Evolutionary conservation across 2,888 invertebrate genomes (phyloP).

Genomic region (Epirrhoe tristata): DNA sequence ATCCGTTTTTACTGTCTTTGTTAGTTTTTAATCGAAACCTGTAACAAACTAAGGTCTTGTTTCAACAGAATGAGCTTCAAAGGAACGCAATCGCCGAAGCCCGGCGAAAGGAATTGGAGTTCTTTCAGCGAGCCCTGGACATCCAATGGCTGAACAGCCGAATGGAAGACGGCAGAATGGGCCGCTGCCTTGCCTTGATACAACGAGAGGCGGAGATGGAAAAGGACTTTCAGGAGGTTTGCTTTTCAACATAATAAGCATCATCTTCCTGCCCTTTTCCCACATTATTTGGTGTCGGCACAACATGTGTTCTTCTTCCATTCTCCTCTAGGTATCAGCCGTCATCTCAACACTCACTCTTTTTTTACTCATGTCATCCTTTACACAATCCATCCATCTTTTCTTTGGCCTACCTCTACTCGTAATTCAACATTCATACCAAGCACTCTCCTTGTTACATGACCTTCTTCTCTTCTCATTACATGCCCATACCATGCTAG

Average conservation of each 20-base stretch:
- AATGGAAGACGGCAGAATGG: conserved; percentile 77
- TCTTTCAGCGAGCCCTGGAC: conserved; percentile 68
- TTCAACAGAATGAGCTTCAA: conserved; percentile 64
- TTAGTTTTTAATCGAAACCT: background rate
- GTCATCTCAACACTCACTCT: too few relatives aligned
- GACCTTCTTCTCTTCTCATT: too few relatives aligned
- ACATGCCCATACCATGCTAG: too few relatives aligned
- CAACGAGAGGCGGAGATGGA: conserved; percentile 75
- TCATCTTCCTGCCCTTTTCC: too few relatives aligned
- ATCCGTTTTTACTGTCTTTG: background rate
- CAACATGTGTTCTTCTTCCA: too few relatives aligned
- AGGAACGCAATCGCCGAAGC: conserved; percentile 61
- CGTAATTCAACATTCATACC: too few relatives aligned
- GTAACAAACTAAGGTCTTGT: background rate
- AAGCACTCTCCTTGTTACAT: too few relatives aligned
- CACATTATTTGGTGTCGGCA: too few relatives aligned
- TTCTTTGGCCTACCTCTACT: too few relatives aligned
- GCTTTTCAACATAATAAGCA: background rate
- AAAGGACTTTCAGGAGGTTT: conserved; percentile 74
- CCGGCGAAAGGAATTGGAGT: conserved; percentile 64
- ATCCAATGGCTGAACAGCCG: conserved; percentile 76
- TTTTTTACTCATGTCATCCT: too few relatives aligned
- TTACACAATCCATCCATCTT: too few relatives aligned
- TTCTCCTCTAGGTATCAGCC: too few relatives aligned
- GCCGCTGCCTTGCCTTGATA: conserved; percentile 71